Base-by-base conservation (phyloP, 2,888 invertebrate species). In the Melinaea marsaeus region DNA sequence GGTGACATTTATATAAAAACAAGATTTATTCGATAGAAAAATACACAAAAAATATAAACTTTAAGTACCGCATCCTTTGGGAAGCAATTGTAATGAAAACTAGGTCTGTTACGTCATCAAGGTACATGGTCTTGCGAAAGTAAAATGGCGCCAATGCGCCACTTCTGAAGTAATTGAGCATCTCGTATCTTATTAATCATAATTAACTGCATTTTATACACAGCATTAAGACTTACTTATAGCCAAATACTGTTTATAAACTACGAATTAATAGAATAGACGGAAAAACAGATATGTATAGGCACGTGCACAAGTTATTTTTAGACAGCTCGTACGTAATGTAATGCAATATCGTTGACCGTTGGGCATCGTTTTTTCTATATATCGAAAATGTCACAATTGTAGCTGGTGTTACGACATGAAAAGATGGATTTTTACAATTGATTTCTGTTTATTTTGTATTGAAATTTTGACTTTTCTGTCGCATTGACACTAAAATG, bases 1-100 rank as follows among this genome's bases (percentile, higher is more conserved):
- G 87, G 85, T 91, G 91, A 91, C 91, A 90, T 87, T 75, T 80
- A 80, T 78, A 88, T 74, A 79, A 90, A 89, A 90, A 88, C 90
- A 90, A 87, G 72, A 64, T 78, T 76, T 79, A 80, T 83, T 78
- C 77, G 73, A 66, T 69, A 70, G 71, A 74, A 84, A 81, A 78
- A 74, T 69, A 62, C 68, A 66, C 60, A 66, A 75, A 75, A 80
- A 83, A 76, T 68, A 67, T 63, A 68, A 72, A 72, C 68, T 45
- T 54, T 64, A 63, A 57, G 62, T 51, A 75, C 72, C 57, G 66
- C 60, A 65, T n/a, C 64, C 32, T 60, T 46, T 68, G 68, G 61
- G 56, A 69, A 76, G 69, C 60, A 51, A 74, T 76, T 70, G 58
- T 67, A 59, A 68, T 73, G 65, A 71, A 78, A 83, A 79, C 78